Evolutionary conservation across 2,797 vertebrate species (phyloP).

Genomic region (Phrynocephalus guinanensis): DNA sequence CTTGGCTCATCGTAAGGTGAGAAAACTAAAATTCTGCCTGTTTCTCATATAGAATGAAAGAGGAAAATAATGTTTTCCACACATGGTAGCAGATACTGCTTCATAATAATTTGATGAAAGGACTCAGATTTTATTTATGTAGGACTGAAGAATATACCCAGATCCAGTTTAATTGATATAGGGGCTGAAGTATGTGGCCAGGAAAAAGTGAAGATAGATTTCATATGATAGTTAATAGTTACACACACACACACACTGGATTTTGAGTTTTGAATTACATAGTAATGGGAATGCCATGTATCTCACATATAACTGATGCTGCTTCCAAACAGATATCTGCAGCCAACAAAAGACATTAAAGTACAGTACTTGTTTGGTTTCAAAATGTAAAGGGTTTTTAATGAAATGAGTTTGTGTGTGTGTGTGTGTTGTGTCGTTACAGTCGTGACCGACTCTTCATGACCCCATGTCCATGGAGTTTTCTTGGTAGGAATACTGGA

Average conservation of each 20-base stretch:
- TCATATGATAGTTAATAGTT: background rate
- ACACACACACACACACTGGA: background rate
- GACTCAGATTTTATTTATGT: slow-evolving; percentile 11
- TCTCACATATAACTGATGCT: background rate
- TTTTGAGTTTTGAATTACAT: background rate
- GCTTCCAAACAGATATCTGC: background rate
- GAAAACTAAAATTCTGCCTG: slow-evolving; percentile 67
- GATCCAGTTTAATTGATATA: background rate
- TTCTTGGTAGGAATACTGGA: no score
- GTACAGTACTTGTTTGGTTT: background rate
- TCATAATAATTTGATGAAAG: slow-evolving; percentile 46
- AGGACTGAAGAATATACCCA: background rate
- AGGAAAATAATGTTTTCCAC: slow-evolving; percentile 52
- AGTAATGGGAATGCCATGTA: background rate
- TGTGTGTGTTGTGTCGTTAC: no score
- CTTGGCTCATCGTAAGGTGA: slow-evolving; percentile 64
- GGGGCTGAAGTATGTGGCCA: background rate
- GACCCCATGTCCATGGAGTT: no score
- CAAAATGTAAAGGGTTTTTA: background rate
- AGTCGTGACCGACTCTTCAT: no score
- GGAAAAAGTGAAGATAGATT: background rate
- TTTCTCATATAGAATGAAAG: slow-evolving; percentile 58
- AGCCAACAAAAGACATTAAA: background rate
- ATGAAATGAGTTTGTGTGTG: background rate
- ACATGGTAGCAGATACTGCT: slow-evolving; percentile 44